Base-by-base conservation (phyloP, 2,797 vertebrate species). In the Rhinophrynus dorsalis region DNA sequence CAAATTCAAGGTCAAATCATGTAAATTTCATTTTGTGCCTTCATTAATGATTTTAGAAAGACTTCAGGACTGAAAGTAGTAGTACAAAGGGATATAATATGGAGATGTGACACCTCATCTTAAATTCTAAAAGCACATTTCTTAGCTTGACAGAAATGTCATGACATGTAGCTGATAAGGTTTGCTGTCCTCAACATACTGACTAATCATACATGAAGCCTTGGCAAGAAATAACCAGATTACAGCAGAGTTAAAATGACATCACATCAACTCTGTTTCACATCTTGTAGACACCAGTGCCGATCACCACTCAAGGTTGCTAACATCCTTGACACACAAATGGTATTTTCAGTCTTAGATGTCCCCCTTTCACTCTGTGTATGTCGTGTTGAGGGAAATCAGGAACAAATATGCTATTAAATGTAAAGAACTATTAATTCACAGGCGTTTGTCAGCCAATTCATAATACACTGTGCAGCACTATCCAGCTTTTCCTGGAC, bases 61-160 rank as follows among this genome's bases (percentile, higher is more conserved):
- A 84, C 74, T 67, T 79, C 72, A 29, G 67, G 78, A 79, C 81
- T 82, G 77, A 83, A 88, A 84, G 86, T 84, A 84, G 85, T 85
- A 83, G 83, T 81, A 84, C 78, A 86, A 89, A 85, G 90, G 89
- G 88, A 86, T 83, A 79, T 81, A 85, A 89, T 92, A 91, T 84
- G 87, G 86, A 90, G 92, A 93, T 86, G 90, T 96, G 95, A 96
- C 96, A 96, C 88, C 90, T 93, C 91, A 86, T 93, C 92, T 97
- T 89, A 90, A 85, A 88, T 86, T 87, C 84, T 81, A 80, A 83
- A 81, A 64, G 83, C 6, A 68, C 72, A 58, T 89, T 85, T 85
- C 85, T 83, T 77, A 84, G 84, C 84, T 86, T 94, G 94, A 98
- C 90, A 94, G 91, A 78, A 83, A 88, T 90, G 94, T 93, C 86